phyloP scores from a whole-genome alignment of 2,797 vertebrate genomes.

The Galaxias olidus region DNA sequence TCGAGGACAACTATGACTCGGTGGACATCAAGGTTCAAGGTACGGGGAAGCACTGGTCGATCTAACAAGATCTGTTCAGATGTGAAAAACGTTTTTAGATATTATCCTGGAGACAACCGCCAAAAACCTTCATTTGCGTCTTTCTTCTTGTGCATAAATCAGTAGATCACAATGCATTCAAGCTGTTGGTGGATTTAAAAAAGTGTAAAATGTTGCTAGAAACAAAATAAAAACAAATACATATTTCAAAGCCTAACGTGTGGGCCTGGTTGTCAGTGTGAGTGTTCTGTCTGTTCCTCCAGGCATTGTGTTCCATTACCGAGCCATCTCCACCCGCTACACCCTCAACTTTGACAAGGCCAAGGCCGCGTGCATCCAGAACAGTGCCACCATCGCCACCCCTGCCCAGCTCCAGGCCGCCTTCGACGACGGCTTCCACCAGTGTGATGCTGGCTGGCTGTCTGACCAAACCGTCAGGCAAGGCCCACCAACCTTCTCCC shows the following conservation, averaged over 20 bases:
- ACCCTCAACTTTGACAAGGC: constrained; percentile 92
- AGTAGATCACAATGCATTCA: too few relatives aligned
- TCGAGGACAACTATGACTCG: constrained; percentile 87
- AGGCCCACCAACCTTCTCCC: background rate
- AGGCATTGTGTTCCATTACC: constrained; percentile 97
- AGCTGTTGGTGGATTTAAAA: too few relatives aligned
- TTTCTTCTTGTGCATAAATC: too few relatives aligned
- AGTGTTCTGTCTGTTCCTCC: constrained; percentile 2
- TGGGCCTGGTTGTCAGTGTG: too few relatives aligned
- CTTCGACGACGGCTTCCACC: constrained; percentile 94
- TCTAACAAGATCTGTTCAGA: too few relatives aligned
- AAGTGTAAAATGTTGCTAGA: too few relatives aligned
- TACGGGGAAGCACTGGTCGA: constrained; percentile 47
- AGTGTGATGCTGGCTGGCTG: constrained; percentile 98
- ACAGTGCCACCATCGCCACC: constrained; percentile 89
- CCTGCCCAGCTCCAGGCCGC: constrained; percentile 94
- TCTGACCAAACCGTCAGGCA: constrained; percentile 97
- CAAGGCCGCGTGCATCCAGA: constrained; percentile 90
- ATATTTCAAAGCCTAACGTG: too few relatives aligned
- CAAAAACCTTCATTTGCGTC: too few relatives aligned
- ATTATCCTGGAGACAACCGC: too few relatives aligned
- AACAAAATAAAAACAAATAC: too few relatives aligned
- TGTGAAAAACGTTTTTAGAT: too few relatives aligned
- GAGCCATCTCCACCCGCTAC: constrained; percentile 93
- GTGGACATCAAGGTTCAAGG: constrained; percentile 91